Evolutionary conservation across 2,888 invertebrate species (phyloP).

Genomic region (Drosophila mettleri): DNA sequence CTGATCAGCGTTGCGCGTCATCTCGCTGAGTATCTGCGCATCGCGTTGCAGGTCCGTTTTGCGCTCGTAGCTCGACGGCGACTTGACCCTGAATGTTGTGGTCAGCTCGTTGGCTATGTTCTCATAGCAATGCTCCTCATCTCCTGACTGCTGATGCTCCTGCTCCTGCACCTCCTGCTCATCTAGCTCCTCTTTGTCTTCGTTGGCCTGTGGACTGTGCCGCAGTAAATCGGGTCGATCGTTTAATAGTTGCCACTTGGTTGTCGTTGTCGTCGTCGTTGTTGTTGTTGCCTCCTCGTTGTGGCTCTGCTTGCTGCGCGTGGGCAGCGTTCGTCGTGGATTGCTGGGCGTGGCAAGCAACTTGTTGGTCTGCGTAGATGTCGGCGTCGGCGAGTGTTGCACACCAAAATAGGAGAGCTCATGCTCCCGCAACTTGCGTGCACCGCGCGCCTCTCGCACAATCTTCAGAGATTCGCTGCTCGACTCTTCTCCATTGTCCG

Average conservation of each 20-base stretch:
- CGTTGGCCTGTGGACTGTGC: conserved; percentile 81
- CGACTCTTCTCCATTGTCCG: conserved; percentile 59
- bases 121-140: conserved; percentile 82
- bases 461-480: conserved; percentile 79
- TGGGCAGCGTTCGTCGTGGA: conserved; percentile 70
- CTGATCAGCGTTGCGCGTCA: conserved; percentile 87
- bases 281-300: conserved; percentile 41
- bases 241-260: conserved; percentile 82
- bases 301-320: conserved; percentile 55
- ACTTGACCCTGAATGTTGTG: conserved; percentile 77
- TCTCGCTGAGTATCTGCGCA: conserved; percentile 86
- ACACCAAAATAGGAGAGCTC: conserved; percentile 88
- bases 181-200: conserved; percentile 31
- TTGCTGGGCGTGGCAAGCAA: conserved; percentile 31
- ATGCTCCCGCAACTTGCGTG: conserved; percentile 87
- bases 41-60: conserved; percentile 83
- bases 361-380: conserved; percentile 37
- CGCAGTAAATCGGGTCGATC: conserved; percentile 84
- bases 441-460: conserved; percentile 83
- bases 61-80: conserved; percentile 76
- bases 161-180: not conserved
- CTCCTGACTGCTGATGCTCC: not conserved
- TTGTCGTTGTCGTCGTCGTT: conserved; percentile 59
- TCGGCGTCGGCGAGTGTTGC: conserved; percentile 58
- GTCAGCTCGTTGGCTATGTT: conserved; percentile 82